phyloP scores from a whole-genome alignment of 2,797 vertebrate species.

The Anabacerthia variegaticeps region DNA sequence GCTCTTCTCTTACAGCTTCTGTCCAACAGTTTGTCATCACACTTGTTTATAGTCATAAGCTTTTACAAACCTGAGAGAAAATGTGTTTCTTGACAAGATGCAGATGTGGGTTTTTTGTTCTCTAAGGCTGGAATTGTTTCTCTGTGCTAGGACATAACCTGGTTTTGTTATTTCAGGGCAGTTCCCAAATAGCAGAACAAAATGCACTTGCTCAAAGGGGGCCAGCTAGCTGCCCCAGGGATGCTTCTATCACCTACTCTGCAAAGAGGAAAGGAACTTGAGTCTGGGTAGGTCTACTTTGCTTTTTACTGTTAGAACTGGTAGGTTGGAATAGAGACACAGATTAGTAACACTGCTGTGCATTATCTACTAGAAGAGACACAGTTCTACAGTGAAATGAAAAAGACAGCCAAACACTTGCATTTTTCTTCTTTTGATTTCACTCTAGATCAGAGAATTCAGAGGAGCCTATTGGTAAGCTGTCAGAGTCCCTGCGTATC shows the following conservation, averaged over 20 bases:
- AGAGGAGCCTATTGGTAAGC: not conserved
- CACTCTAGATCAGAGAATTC: not conserved
- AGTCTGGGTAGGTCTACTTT: not conserved
- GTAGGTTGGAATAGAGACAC: not conserved
- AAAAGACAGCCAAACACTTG: not conserved
- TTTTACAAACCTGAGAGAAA: slow-evolving; percentile 37
- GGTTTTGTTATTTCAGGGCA: not conserved
- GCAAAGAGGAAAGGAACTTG: not conserved
- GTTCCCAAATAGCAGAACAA: not conserved
- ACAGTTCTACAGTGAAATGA: not conserved
- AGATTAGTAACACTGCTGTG: not conserved
- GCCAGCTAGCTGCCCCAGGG: not conserved
- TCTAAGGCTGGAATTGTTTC: not conserved
- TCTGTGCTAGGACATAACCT: not conserved
- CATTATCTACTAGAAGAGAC: not conserved
- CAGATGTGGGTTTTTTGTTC: not conserved
- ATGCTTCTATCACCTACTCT: not conserved
- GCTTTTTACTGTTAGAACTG: not conserved
- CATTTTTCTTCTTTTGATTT: not conserved
- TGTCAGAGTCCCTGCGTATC: not conserved
- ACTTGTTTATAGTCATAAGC: slow-evolving; percentile 7
- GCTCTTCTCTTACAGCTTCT: not conserved
- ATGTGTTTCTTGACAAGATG: slow-evolving; percentile 35
- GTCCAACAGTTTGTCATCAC: slow-evolving; percentile 36
- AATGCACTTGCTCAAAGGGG: not conserved